A percentile compares a stretch with the other conserved stretches of the same genome.
phyloP scores from a whole-genome alignment of 1,140 invertebrate species.

The Zaprionus capensis region DNA sequence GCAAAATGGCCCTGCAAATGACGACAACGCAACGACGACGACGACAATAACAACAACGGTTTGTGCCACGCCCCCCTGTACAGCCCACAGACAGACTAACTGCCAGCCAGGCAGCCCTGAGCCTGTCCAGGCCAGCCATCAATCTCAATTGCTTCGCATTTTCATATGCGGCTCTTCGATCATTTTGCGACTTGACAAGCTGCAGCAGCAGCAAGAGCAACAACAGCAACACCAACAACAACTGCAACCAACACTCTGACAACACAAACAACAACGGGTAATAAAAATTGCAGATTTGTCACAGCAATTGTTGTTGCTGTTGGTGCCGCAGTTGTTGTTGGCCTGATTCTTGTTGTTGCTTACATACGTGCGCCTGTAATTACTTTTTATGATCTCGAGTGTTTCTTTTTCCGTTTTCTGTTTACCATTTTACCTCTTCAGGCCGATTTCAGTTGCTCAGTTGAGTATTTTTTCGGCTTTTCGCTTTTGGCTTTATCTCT shows the following conservation, averaged over 20 bases:
- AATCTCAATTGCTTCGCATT: slow-evolving; percentile 83
- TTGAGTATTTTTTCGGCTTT: slow-evolving; percentile 24
- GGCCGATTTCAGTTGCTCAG: slow-evolving; percentile 13
- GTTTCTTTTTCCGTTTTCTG: slow-evolving; percentile 18
- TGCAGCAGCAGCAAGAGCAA: slow-evolving; percentile 45
- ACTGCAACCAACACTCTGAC: slow-evolving; percentile 36
- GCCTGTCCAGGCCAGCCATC: slow-evolving; percentile 66
- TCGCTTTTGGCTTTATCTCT: slow-evolving; percentile 60
- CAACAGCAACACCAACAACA: slow-evolving; percentile 37
- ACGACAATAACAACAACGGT: slow-evolving; percentile 40
- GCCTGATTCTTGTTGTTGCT: slow-evolving; percentile 67
- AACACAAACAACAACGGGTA: slow-evolving; percentile 61
- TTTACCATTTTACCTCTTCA: slow-evolving; percentile 14
- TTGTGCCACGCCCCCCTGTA: slow-evolving; percentile 49
- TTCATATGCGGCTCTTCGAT: slow-evolving; percentile 82
- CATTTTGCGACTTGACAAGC: slow-evolving; percentile 76
- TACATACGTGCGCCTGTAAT: slow-evolving; percentile 71
- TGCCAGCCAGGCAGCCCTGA: slow-evolving; percentile 41
- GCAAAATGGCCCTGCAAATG: slow-evolving; percentile 76
- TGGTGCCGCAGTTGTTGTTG: slow-evolving; percentile 51
- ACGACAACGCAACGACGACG: slow-evolving; percentile 40
- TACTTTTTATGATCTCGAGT: slow-evolving; percentile 67
- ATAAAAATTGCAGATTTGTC: slow-evolving; percentile 82
- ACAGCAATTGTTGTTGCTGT: slow-evolving; percentile 69
- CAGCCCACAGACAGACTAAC: slow-evolving; percentile 30